These are phyloP conservation scores for Oreochromis mossambicus DNA, from an alignment of 2,797 vertebrate genomes.

Conservation along the genomic window DNA sequence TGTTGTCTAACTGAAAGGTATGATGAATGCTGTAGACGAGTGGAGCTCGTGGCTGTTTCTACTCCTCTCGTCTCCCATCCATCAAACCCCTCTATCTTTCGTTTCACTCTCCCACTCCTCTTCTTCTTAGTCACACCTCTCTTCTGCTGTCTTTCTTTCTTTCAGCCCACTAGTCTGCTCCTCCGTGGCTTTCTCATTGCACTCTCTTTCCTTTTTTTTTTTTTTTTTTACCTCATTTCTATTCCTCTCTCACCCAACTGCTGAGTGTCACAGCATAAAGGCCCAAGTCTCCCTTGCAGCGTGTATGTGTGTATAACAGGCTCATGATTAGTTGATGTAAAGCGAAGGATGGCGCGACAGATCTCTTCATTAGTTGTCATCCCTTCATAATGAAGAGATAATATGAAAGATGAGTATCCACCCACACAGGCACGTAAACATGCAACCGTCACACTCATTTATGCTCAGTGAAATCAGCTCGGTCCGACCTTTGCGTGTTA, in stretches of 20 bases:
- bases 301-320: not conserved
- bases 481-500: conserved; percentile 1
- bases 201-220: not conserved
- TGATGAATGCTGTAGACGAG: conserved; percentile 59
- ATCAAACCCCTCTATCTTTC: conserved; percentile 58
- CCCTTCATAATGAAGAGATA: conserved; percentile 48
- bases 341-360: conserved; percentile 23
- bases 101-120: conserved; percentile 40
- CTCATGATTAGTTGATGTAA: conserved; percentile 37
- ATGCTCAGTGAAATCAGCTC: conserved; percentile 12
- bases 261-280: conserved; percentile 24
- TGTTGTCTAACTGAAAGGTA: conserved; percentile 49
- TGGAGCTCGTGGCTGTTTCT: conserved; percentile 58
- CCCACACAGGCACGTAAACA: conserved; percentile 16
- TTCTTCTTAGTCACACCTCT: conserved; percentile 54
- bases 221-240: conserved; percentile 27
- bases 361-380: conserved; percentile 57
- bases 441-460: conserved; percentile 14
- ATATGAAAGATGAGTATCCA: conserved; percentile 9
- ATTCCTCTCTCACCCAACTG: conserved; percentile 32
- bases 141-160: conserved; percentile 30
- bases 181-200: not conserved
- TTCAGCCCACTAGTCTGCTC: conserved; percentile 37
- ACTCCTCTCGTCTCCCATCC: conserved; percentile 48
- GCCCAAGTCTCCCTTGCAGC: conserved; percentile 11